phyloP scores from a whole-genome alignment of 2,888 invertebrate species.

The Alloplasta piceator region DNA sequence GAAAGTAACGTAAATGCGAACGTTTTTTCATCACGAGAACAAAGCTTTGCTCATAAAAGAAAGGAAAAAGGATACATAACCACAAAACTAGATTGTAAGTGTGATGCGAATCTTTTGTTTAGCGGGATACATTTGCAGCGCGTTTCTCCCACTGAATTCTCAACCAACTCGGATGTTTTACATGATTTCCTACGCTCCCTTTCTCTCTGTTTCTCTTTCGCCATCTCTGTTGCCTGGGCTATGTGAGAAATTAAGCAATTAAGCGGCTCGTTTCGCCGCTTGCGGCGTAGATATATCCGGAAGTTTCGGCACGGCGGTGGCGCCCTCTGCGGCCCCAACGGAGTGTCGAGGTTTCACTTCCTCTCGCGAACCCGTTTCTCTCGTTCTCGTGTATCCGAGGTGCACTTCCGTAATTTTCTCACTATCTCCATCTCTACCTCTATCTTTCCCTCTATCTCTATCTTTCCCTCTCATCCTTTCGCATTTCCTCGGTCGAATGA shows the following conservation, averaged over 20 bases:
- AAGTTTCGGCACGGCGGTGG: slow-evolving; percentile 39
- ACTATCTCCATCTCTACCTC: not conserved
- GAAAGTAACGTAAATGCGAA: too few species aligned
- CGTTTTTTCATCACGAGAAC: too few species aligned
- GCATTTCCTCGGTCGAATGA: slow-evolving; percentile 12
- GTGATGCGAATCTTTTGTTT: slow-evolving; percentile 79
- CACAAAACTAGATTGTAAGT: slow-evolving; percentile 18
- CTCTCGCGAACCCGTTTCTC: not conserved
- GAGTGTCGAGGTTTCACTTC: slow-evolving; percentile 6
- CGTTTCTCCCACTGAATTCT: slow-evolving; percentile 25
- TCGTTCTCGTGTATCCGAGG: not conserved
- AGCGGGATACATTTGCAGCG: slow-evolving; percentile 64
- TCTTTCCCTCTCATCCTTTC: not conserved
- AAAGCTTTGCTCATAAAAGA: too few species aligned
- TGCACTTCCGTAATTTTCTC: not conserved
- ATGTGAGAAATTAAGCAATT: slow-evolving; percentile 82
- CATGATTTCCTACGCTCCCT: not conserved
- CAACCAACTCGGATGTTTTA: not conserved
- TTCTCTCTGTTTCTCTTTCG: not conserved
- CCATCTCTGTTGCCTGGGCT: slow-evolving; percentile 24
- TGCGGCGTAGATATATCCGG: slow-evolving; percentile 50
- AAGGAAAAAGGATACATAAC: slow-evolving; percentile 11
- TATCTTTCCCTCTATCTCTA: not conserved
- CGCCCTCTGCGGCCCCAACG: slow-evolving; percentile 10
- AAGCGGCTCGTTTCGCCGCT: slow-evolving; percentile 66